Conservation (phyloP, 2,113 vertebrate species). For the human (Homo sapiens) region DNA sequence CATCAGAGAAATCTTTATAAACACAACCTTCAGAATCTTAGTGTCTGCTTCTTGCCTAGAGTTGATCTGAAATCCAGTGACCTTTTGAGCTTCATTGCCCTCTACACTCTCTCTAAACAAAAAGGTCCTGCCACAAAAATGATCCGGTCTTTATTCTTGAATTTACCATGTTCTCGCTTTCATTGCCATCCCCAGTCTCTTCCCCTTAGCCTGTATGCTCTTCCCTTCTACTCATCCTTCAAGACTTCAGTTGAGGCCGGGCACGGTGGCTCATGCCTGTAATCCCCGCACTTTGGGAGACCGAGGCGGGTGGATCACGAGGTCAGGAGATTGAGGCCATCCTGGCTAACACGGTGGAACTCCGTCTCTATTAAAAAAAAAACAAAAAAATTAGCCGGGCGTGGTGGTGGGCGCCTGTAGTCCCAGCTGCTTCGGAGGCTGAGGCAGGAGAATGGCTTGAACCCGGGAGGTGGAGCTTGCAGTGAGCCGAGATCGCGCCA, state of each 20-base stretch:
- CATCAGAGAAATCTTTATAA: conserved; percentile 10
- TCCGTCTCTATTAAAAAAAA: no score
- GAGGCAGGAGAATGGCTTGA: no score
- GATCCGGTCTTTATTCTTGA: not conserved
- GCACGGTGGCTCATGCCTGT: no score
- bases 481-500: no score
- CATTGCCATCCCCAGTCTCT: not conserved
- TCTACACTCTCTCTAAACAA: not conserved
- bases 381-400: no score
- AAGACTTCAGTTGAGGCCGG: not conserved
- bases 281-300: no score
- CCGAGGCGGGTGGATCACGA: no score
- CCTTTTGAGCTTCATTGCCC: not conserved
- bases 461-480: no score
- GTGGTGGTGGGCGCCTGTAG: no score
- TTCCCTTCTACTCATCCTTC: not conserved
- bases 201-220: not conserved
- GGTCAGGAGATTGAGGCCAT: no score
- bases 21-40: not conserved
- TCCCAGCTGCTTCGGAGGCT: no score
- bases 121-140: not conserved
- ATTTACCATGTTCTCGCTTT: not conserved
- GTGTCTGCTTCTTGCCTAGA: not conserved
- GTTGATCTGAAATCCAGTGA: not conserved
- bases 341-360: no score